Evolutionary conservation across 1,140 invertebrate genomes (phyloP).

Genomic region (Trichoplusia ni): DNA sequence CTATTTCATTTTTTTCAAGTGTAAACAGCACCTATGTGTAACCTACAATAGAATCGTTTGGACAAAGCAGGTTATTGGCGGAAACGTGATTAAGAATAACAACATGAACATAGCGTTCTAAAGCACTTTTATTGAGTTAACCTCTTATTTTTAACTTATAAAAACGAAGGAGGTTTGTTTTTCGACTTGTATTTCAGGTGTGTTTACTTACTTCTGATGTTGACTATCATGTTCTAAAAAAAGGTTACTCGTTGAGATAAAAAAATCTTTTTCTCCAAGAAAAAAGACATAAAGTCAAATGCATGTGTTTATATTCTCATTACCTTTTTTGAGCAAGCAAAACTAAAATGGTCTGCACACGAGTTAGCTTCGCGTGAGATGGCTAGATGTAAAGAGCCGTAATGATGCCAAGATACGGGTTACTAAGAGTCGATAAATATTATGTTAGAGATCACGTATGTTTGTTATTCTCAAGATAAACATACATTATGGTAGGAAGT

Average conservation of each 20-base stretch:
- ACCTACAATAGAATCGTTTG: neutral
- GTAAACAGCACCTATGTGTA: neutral
- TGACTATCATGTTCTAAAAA: no score
- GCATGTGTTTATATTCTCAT: neutral
- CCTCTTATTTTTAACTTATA: neutral
- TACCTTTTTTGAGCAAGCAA: neutral
- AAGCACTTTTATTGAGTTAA: neutral
- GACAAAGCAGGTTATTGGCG: neutral
- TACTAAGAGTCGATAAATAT: no score
- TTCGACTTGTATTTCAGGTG: no score
- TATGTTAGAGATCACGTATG: no score
- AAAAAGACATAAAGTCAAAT: neutral
- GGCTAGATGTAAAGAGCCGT: neutral
- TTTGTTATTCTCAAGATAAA: no score
- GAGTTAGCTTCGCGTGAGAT: neutral
- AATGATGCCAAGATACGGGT: constrained; percentile 1
- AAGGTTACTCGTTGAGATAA: no score
- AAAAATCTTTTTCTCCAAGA: no score
- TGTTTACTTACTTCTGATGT: no score
- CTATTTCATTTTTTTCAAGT: neutral
- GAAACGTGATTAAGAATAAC: neutral
- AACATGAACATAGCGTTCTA: neutral
- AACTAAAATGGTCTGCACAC: neutral
- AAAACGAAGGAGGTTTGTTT: no score
- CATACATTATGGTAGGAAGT: no score